Base-by-base conservation (phyloP, 1,140 invertebrate genomes). In the Bombus pyrosoma region DNA sequence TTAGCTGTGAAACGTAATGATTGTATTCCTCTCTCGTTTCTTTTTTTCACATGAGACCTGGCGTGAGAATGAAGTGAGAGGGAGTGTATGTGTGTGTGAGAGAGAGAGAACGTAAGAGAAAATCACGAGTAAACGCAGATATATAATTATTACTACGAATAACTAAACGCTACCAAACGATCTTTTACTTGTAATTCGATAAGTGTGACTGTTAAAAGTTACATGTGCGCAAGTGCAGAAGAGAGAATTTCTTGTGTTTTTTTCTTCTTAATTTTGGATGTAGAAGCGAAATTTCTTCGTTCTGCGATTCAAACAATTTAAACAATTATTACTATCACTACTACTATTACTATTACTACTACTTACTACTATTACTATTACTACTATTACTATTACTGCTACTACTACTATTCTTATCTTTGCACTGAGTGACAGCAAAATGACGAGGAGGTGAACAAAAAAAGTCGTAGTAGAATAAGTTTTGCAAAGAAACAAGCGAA, bases 1-100 rank as follows among this genome's bases (percentile, higher is more conserved):
- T 91, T 91, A 93, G 89, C 91, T 92, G 90, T 90, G 86, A 90
- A 86, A 81, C 79, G 73, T 88, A 87, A 89, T 83, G 84, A 91
- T 66, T 91, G 78, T 86, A 90, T 87, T 91, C 81, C 79, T 89
- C 81, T 81, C 80, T 39, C 59, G 25, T 84, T 89, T 69, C 15
- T 39, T 75, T 76, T 64, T 86, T 74, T 78, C 80, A 80, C 76
- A 86, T 13, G 71, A 82, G 43, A 81, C 32, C 10, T 53, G 25
- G n/a, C 57, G 76, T 15, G 47, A 57, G 37, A 53, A 32, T 43
- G 64, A 53, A 25, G 76, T 15, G 18, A n/a, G 4, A 57, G 25
- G 6, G 15, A 72, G 80, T 59, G 39, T 32, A 41, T 39, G 34
- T 37, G 32, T 37, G 83, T 9, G 62, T 57, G 64, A 47, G 53